Conservation (phyloP, 2,113 vertebrate species). For the Vombatus ursinus region DNA sequence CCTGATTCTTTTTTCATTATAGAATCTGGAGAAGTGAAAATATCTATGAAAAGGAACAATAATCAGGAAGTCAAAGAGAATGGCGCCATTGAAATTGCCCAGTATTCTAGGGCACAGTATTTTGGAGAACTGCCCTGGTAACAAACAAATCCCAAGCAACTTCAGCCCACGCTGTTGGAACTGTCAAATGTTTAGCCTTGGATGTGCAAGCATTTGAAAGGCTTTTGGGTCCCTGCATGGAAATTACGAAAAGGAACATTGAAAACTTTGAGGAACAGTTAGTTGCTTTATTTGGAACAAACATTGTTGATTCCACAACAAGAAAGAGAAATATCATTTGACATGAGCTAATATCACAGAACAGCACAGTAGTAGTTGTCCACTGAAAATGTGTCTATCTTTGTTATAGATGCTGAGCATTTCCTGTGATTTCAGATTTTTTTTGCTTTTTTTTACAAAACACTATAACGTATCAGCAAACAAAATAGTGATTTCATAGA, state of each 20-base stretch:
- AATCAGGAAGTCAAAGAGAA: constrained; percentile 86
- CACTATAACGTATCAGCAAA: constrained; percentile 77
- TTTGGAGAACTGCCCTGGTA: constrained; percentile 98
- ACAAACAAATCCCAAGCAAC: constrained; percentile 98
- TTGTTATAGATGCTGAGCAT: constrained; percentile 88
- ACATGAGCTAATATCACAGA: constrained; percentile 77
- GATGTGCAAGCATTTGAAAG: constrained; percentile 98
- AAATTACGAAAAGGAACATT: constrained; percentile 99
- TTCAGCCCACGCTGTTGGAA: constrained; percentile 96
- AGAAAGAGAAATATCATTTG: constrained; percentile 83
- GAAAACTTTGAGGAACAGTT: constrained; percentile 98
- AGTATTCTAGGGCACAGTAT: constrained; percentile 95
- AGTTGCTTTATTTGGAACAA: constrained; percentile 94
- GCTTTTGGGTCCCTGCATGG: constrained; percentile 98
- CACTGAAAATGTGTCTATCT: constrained; percentile 83
- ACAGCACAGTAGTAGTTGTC: constrained; percentile 87
- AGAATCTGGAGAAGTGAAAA: constrained; percentile 98
- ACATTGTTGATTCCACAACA: constrained; percentile 92
- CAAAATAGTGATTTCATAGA: constrained; percentile 77
- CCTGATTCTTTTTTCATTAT: constrained; percentile 98
- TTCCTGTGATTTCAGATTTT: constrained; percentile 83
- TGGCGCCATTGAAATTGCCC: constrained; percentile 94
- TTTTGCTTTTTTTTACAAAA: constrained; percentile 74
- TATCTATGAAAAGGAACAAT: constrained; percentile 94
- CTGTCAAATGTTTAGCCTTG: constrained; percentile 97